Base-by-base conservation (phyloP, 2,113 vertebrate species). In the Urocitellus parryii region DNA sequence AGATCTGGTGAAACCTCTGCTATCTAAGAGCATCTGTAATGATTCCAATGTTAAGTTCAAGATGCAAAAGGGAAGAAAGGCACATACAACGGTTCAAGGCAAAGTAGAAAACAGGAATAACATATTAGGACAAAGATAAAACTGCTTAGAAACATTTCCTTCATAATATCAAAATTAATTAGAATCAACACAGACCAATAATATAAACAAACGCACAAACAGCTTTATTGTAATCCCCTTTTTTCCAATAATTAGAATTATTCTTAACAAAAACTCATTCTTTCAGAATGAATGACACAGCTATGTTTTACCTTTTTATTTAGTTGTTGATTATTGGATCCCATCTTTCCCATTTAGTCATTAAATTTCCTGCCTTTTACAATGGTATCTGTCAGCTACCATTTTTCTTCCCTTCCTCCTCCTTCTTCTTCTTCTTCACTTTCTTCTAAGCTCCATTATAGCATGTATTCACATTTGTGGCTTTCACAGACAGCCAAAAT, bases 401-500 rank as follows among this genome's bases (percentile, higher is more conserved):
- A 25, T 58, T 78, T 81, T 74, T 51, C 76, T 37, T 72, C 42
- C 34, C 29, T 58, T 22, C 4, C 39, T 85, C 32, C 45, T 56
- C 4, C 51, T n/a, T 5, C n/a, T 48, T 1, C 24, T 37, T 16
- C 48, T 42, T 53, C 79, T 93, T 91, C 78, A 51, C 76, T 73
- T 63, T 83, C 45, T 80, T 96, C 84, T 73, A 67, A 80, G 37
- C 42, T 88, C 42, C 10, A n/a, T 94, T 84, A 77, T 91, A 86
- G 84, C 51, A 39, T 77, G 14, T 51, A 39, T 84, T 87, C 88
- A 87, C 84, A 65, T 96, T 58, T 90, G 90, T 87, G 87, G 76
- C 86, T 96, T 95, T 96, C 61, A 68, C 42, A 87, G 48, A 67
- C 51, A 93, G 84, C 92, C 83, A 97, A 73, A 89, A 82, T 58